Evolutionary conservation across 2,888 invertebrate species (phyloP), one percentile per base, ranked within the genome.

Genomic region (Drosophila rellima): DNA sequence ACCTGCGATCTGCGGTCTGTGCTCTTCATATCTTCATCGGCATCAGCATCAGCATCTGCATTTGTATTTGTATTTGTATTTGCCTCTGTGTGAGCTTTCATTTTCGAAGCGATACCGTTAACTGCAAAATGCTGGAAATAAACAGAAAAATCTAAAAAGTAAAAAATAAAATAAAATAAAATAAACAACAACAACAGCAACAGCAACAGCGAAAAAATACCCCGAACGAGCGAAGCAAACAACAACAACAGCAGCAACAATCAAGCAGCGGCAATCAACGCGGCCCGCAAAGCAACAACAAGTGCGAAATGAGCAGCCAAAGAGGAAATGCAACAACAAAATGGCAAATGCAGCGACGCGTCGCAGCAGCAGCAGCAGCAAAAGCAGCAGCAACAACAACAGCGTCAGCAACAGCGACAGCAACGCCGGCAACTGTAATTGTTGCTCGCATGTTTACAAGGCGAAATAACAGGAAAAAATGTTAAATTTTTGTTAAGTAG

Each of bases 391-490:
- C 44, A 64, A 31, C 61, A 70, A 50, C 57, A 45, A 48, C 51
- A n/a, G n/a, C n/a, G n/a, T n/a, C n/a, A n/a, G n/a, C n/a, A 48
- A 20, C 63, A 33, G 33, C 51, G 44, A 31, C 51, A 56, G 78
- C 82, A 80, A 74, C 70, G 69, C 81, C 81, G 81, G 74, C 80
- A 88, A 89, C 91, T 87, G 86, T 86, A 90, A 91, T 91, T 83
- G 79, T 70, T 85, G 85, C 82, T 79, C 79, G 72, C 73, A 80
- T 82, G 82, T 88, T 88, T 86, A 88, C 82, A 78, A 90, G 80
- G 88, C 87, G 74, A 90, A 91, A 92, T 92, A 92, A 92, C 91
- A 91, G 92, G 91, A 92, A 91, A 91, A 90, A 91, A 80, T 76
- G 72, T 83, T 68, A 88, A 83, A 83, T 78, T 89, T 86, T 86